Evolutionary conservation across 2,888 invertebrate genomes (phyloP), one percentile per base, ranked within the genome.

Genomic region (Mythimna albipuncta): DNA sequence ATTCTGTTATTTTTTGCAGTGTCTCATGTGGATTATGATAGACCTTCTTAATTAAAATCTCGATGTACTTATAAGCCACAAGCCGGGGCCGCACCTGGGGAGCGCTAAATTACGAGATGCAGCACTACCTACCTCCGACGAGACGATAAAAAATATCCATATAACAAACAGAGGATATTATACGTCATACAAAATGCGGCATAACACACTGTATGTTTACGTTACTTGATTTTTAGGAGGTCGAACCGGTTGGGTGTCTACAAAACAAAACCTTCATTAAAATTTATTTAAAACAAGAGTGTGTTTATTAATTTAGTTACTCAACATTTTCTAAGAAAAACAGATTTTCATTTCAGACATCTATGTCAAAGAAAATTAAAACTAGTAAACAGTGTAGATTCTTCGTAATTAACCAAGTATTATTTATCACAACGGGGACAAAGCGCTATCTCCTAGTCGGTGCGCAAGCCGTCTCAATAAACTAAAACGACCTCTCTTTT

Each of bases 11-110:
- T 85, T 85, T 87, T 87, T 75, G 62, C 76, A 54, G 67, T 64
- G 83, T 79, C 89, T 92, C 89, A 88, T 89, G 90, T 91, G 91
- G 88, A 89, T 92, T 92, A 92, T 91, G 92, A 92, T 88, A 90
- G 89, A 89, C 89, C 87, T 91, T 91, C 91, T 93, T 95, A 95
- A 95, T 96, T 95, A 95, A 94, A 94, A 93, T 89, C 89, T 89
- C 89, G 85, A 91, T 93, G 91, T 92, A 89, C 91, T 92, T 93
- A 89, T 92, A 94, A 94, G 93, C 94, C 92, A 89, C 91, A 89
- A 89, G 88, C 91, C 89, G 86, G 79, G 84, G 83, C 86, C 88
- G 92, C 94, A 94, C 95, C 95, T 95, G 95, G 92, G 93, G 90
- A 91, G 86, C 91, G 80, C 86, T 93, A 93, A 93, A 94, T 94